These are phyloP conservation scores for Prosapia bicincta DNA, from an alignment of 2,888 invertebrate genomes.

Conservation along the genomic window DNA sequence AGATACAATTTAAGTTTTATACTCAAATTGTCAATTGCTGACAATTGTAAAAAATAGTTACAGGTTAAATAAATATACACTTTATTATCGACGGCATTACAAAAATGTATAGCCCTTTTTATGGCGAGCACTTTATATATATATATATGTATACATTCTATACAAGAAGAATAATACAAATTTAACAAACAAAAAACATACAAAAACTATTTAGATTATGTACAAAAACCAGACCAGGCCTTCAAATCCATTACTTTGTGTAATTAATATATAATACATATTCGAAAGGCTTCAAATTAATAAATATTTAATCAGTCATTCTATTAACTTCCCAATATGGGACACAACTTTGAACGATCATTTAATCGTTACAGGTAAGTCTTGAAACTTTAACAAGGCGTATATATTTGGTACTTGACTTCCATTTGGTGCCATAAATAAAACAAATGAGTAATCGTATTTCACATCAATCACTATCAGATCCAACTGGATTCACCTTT, in stretches of 20 bases:
- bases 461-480: constrained; percentile 83
- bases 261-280: not conserved
- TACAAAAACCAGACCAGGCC: constrained; percentile 2
- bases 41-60: too few species aligned
- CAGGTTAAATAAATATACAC: not conserved
- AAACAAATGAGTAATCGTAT: constrained; percentile 2
- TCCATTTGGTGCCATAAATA: not conserved
- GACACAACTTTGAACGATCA: not conserved
- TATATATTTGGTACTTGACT: not conserved
- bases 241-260: not conserved
- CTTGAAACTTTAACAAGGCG: not conserved
- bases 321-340: not conserved
- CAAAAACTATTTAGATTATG: not conserved
- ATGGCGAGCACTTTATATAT: not conserved
- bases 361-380: not conserved
- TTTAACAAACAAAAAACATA: not conserved
- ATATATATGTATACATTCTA: not conserved
- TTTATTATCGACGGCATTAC: not conserved
- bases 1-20: too few species aligned
- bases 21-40: too few species aligned
- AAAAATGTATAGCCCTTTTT: not conserved
- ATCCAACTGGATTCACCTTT: constrained; percentile 68
- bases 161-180: not conserved
- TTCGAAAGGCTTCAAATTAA: not conserved
- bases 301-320: not conserved